Evolutionary conservation across 1,140 invertebrate species (phyloP).

Genomic region (Nebria ingens): DNA sequence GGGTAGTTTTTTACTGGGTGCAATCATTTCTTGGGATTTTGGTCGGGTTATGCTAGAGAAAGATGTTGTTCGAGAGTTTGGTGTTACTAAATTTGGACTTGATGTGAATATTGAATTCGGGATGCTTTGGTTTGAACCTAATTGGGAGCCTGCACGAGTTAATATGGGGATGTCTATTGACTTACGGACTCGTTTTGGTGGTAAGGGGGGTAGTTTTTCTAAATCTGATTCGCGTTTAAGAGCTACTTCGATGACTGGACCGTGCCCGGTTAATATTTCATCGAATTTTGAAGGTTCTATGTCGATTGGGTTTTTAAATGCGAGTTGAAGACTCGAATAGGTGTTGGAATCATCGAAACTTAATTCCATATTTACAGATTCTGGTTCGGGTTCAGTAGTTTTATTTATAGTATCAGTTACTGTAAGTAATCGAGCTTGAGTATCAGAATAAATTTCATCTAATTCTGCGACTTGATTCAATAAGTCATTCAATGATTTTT

Average conservation of each 20-base stretch:
- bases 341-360: conserved; percentile 61
- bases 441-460: conserved; percentile 66
- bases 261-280: conserved; percentile 4
- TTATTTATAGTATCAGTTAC: conserved; percentile 19
- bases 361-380: conserved; percentile 35
- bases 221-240: conserved; percentile 43
- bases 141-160: conserved; percentile 14
- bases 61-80: conserved; percentile 21
- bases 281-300: conserved; percentile 28
- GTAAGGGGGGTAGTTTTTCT: conserved; percentile 60
- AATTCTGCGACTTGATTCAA: conserved; percentile 60
- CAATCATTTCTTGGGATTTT: conserved; percentile 34
- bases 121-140: conserved; percentile 11
- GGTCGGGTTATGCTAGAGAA: conserved; percentile 27
- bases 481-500: conserved; percentile 54
- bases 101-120: conserved; percentile 12
- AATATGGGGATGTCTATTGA: conserved; percentile 30
- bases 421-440: conserved; percentile 35
- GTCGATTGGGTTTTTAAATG: conserved; percentile 71
- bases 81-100: conserved; percentile 16
- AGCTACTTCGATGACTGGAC: conserved; percentile 36
- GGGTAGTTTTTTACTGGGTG: conserved; percentile 36
- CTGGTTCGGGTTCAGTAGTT: conserved; percentile 14
- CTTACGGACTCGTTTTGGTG: conserved; percentile 66
- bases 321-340: conserved; percentile 72